Base-by-base conservation (phyloP, 1,140 invertebrate species). In the Papilio dardanus region DNA sequence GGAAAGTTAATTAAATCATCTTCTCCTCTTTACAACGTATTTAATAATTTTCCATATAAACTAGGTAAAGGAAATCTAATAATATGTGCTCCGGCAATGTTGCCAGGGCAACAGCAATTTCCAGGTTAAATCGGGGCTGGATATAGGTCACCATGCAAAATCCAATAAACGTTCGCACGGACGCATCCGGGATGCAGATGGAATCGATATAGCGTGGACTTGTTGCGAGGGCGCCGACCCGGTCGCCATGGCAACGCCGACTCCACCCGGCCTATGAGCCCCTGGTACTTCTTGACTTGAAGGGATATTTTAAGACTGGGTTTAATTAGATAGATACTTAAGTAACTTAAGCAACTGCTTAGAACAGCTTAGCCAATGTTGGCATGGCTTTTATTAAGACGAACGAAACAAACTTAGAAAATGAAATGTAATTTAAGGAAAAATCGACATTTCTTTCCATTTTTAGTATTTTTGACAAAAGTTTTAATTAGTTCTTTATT, bases 221-320 rank as follows among this genome's bases (percentile, higher is more conserved):
- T 81, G 80, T 81, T 81, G 77, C 65, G 54, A 71, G 80, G 79
- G 66, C 74, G 71, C 74, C 58, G 77, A 76, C 76, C 77, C 76
- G 77, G 81, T 84, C 74, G 77, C 58, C 71, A 82, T 82, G 76
- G 76, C 74, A 68, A 86, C 85, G 71, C 76, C 77, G 67, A 76
- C 19, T 58, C 50, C 42, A 46, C 74, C 35, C 46, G 16, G 35
- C 54, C 68, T 74, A 31, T 78, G 77, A 12, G n/a, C 21, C 40
- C 77, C 35, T 37, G 2, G 35, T 37, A 37, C 69, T 31, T 42
- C 5, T 46, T 46, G 42, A 19, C 35, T 24, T 19, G 67, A 4
- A 62, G 24, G 0, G 6, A 16, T 69, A 24, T 42, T 40, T 28
- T 24, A 19, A 68, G 33, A 69, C 5, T 16, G 6, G 16, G 3